Conservation (phyloP, 2,113 vertebrate genomes). For the Heptranchias perlo region DNA sequence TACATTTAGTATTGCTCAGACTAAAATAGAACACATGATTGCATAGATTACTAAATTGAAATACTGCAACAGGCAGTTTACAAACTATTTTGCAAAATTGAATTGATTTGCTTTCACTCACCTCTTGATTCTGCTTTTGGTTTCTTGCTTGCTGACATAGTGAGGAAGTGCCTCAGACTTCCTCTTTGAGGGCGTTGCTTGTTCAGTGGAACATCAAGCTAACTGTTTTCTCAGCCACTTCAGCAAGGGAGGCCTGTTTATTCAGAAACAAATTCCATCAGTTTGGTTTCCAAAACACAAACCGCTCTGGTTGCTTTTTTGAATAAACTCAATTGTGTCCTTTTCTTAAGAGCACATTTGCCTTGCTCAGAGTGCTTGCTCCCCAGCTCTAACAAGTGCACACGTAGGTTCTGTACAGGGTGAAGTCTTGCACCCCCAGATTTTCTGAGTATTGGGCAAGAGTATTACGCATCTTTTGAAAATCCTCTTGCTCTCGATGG, state of each 20-base stretch:
- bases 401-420: background rate
- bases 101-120: background rate
- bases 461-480: background rate
- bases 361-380: background rate
- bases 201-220: background rate
- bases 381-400: background rate
- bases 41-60: background rate
- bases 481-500: background rate
- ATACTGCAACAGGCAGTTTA: background rate
- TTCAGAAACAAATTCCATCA: background rate
- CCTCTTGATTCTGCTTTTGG: background rate
- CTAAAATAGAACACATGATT: background rate
- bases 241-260: background rate
- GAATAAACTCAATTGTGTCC: background rate
- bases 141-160: background rate
- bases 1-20: background rate
- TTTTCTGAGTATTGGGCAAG: no score
- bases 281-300: background rate
- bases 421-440: background rate
- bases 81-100: background rate
- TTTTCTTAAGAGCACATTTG: background rate
- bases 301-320: no score
- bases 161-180: slow-evolving; percentile 4
- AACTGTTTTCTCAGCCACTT: background rate
- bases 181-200: slow-evolving; percentile 21